Evolutionary conservation across 2,797 vertebrate genomes (phyloP).

Genomic region (Sebastes flavidus): DNA sequence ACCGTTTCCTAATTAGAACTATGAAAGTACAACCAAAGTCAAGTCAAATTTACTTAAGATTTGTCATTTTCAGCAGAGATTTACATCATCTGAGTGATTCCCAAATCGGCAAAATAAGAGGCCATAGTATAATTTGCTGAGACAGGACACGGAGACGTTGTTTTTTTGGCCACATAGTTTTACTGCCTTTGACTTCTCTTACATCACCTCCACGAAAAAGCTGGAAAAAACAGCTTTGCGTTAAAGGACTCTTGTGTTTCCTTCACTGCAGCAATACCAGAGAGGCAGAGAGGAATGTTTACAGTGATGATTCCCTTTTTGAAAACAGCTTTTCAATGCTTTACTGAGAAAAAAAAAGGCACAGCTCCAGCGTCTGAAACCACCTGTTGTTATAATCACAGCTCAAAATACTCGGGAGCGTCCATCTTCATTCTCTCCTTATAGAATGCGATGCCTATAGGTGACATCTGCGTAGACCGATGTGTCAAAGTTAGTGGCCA

Average conservation of each 20-base stretch:
- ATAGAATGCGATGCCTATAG: slow-evolving; percentile 29
- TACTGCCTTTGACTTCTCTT: neutral
- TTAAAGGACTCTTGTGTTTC: neutral
- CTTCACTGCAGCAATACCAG: too few relatives aligned
- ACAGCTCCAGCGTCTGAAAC: neutral
- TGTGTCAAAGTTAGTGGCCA: slow-evolving; percentile 29
- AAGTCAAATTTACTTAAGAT: neutral
- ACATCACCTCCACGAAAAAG: neutral
- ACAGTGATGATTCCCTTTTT: neutral
- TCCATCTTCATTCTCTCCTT: slow-evolving; percentile 26
- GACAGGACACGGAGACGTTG: neutral
- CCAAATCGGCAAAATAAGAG: neutral
- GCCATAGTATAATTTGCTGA: neutral
- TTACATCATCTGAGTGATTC: neutral
- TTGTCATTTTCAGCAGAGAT: neutral
- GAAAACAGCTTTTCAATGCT: neutral
- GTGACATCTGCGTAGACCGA: slow-evolving; percentile 43
- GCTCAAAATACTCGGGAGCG: slow-evolving; percentile 14
- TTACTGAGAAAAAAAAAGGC: neutral
- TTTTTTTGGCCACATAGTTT: neutral
- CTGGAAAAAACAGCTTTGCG: neutral
- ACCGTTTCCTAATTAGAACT: neutral
- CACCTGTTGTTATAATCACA: neutral
- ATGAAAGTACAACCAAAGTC: slow-evolving; percentile 5
- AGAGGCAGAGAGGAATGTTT: neutral